phyloP scores from a whole-genome alignment of 2,797 vertebrate species.

The Chelidonichthys spinosus region DNA sequence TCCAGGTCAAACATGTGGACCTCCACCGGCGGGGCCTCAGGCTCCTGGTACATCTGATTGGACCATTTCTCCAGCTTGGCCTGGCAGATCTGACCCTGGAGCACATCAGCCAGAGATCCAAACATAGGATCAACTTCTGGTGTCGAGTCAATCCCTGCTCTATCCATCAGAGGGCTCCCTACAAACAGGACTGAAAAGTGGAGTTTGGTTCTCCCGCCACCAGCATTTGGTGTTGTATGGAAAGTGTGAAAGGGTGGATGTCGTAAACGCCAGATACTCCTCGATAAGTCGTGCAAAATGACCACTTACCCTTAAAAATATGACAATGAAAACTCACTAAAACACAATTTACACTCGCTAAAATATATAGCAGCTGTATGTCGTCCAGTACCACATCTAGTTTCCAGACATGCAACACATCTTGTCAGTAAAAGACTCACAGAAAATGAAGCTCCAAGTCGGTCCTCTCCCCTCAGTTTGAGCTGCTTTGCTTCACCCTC shows the following conservation, averaged over 20 bases:
- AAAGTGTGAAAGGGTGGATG: not conserved
- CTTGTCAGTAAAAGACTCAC: constrained; percentile 46
- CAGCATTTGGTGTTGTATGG: not conserved
- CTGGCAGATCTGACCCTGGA: constrained; percentile 82
- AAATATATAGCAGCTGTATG: not conserved
- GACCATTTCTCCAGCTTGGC: constrained; percentile 89
- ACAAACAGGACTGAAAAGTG: not conserved
- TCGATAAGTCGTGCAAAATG: not conserved
- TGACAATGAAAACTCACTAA: not conserved
- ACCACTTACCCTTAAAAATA: not conserved
- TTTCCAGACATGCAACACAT: not conserved
- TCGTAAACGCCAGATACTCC: not conserved
- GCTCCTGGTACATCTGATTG: constrained; percentile 90
- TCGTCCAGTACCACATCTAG: not conserved
- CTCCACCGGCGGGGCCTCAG: constrained; percentile 86
- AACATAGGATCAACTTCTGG: constrained; percentile 4
- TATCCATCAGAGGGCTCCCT: constrained; percentile 39
- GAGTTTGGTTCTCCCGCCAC: not conserved
- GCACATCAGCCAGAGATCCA: constrained; percentile 33
- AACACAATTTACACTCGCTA: not conserved
- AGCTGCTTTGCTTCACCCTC: constrained; percentile 45
- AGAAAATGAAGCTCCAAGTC: constrained; percentile 24
- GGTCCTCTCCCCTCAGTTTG: constrained; percentile 20
- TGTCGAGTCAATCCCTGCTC: constrained; percentile 1
- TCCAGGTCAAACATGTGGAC: constrained; percentile 94